phyloP scores from a whole-genome alignment of 2,888 invertebrate genomes.

The Ophonus ardosiacus region DNA sequence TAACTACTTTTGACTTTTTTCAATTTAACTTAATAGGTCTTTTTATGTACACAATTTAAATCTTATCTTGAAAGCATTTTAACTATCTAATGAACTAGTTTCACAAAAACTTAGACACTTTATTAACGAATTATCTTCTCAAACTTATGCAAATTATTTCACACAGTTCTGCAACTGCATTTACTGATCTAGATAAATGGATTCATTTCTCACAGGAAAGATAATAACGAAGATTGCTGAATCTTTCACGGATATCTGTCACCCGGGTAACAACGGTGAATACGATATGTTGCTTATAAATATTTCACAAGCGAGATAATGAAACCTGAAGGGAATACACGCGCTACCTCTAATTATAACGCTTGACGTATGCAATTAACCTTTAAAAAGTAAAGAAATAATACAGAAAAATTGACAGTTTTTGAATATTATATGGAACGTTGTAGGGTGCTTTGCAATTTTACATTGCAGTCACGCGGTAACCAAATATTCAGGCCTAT shows the following conservation, averaged over 20 bases:
- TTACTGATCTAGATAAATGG: background rate
- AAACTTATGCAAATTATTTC: background rate
- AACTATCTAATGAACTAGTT: constrained; percentile 25
- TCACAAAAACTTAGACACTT: background rate
- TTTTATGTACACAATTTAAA: constrained; percentile 22
- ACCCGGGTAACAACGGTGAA: background rate
- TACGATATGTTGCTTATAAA: background rate
- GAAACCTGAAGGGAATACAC: background rate
- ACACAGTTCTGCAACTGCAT: background rate
- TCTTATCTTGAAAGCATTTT: background rate
- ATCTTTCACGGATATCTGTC: background rate
- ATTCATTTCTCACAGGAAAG: background rate
- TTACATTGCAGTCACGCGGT: too few species aligned
- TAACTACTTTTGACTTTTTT: background rate
- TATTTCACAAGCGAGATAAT: background rate
- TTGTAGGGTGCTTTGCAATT: too few species aligned
- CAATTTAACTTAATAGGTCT: background rate
- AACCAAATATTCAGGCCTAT: too few species aligned
- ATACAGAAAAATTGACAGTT: too few species aligned
- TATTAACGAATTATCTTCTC: background rate
- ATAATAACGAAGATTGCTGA: background rate
- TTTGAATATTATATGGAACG: too few species aligned
- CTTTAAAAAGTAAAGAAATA: background rate
- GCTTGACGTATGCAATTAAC: background rate
- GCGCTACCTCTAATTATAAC: background rate